phyloP scores from a whole-genome alignment of 2,888 invertebrate genomes.

The Nemurella pictetii region DNA sequence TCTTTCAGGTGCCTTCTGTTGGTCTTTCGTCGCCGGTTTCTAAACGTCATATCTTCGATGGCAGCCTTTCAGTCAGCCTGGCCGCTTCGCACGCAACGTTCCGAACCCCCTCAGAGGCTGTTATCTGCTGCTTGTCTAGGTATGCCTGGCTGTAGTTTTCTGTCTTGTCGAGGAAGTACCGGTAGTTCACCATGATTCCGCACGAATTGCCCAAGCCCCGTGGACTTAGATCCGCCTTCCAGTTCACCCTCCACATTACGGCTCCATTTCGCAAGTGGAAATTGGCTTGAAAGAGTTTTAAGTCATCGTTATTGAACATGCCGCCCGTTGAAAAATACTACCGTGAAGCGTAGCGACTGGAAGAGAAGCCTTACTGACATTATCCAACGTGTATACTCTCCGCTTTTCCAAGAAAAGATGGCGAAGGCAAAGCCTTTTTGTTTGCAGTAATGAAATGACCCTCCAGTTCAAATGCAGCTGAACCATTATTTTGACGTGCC shows the following conservation, averaged over 20 bases:
- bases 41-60: slow-evolving; percentile 37
- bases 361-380: slow-evolving; percentile 59
- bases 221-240: slow-evolving; percentile 65
- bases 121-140: slow-evolving; percentile 57
- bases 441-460: background rate
- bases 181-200: slow-evolving; percentile 74
- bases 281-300: too few relatives aligned
- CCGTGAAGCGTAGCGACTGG: background rate
- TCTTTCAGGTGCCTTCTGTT: too few relatives aligned
- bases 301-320: background rate
- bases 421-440: slow-evolving; percentile 59
- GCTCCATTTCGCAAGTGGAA: slow-evolving; percentile 74
- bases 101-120: slow-evolving; percentile 52
- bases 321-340: background rate
- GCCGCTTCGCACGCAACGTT: slow-evolving; percentile 43
- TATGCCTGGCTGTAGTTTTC: slow-evolving; percentile 61
- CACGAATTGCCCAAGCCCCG: slow-evolving; percentile 66
- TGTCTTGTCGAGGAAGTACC: slow-evolving; percentile 59
- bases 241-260: slow-evolving; percentile 69
- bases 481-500: slow-evolving; percentile 16
- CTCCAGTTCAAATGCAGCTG: slow-evolving; percentile 13
- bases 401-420: slow-evolving; percentile 66
- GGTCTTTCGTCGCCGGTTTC: background rate
- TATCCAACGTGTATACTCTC: slow-evolving; percentile 63
- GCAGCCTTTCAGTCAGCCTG: slow-evolving; percentile 33